Conservation (phyloP, 2,113 vertebrate genomes). For the Lonchura striata region DNA sequence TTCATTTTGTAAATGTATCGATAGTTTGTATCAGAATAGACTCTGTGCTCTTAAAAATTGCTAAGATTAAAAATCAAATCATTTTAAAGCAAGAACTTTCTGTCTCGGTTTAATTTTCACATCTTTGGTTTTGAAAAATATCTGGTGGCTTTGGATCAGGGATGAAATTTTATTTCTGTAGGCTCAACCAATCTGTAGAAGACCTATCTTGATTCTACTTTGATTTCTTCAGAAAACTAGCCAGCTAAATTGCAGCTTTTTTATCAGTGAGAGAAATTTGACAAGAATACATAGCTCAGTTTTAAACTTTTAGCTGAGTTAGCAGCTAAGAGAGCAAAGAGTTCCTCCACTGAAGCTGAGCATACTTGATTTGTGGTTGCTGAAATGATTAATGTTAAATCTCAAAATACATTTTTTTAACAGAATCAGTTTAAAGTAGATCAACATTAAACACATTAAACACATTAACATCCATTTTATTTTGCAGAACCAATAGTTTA, state of each 20-base stretch:
- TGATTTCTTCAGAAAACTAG: background rate
- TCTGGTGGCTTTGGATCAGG: background rate
- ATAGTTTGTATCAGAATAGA: background rate
- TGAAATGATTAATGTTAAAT: background rate
- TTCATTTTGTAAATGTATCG: background rate
- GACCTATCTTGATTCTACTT: background rate
- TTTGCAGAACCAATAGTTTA: background rate
- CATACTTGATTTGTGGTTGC: background rate
- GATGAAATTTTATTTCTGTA: background rate
- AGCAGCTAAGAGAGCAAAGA: background rate
- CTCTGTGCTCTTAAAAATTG: background rate
- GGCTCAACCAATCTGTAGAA: background rate
- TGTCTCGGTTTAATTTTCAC: background rate
- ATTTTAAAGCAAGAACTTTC: background rate
- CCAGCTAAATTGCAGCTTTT: background rate
- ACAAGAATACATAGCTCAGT: background rate
- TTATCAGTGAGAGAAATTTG: background rate
- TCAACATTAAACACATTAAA: constrained; percentile 17
- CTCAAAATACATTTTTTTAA: background rate
- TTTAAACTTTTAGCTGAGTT: background rate
- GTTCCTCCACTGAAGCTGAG: background rate
- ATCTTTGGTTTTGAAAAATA: background rate
- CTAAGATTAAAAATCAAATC: rapidly evolving
- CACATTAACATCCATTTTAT: background rate
- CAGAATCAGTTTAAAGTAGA: background rate